These are phyloP conservation scores for Perdita meconis DNA, from an alignment of 2,888 invertebrate genomes.

Conservation along the genomic window DNA sequence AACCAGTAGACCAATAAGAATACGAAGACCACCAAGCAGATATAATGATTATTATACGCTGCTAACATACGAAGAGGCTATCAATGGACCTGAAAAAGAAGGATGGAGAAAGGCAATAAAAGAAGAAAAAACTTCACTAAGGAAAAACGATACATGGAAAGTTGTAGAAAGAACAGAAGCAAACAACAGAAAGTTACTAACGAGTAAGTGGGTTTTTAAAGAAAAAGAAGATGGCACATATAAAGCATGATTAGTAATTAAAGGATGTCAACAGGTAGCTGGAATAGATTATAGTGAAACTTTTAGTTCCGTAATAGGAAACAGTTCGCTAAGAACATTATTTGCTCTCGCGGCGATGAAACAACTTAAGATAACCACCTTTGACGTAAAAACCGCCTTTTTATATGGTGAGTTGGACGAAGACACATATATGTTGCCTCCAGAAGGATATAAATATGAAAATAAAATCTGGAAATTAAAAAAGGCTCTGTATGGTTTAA, in stretches of 20 bases:
- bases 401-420: background rate
- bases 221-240: constrained; percentile 1
- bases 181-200: background rate
- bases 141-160: background rate
- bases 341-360: background rate
- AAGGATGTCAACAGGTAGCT: constrained; percentile 3
- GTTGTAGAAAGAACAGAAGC: background rate
- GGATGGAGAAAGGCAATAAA: background rate
- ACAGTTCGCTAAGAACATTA: background rate
- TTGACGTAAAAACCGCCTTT: constrained; percentile 4
- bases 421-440: background rate
- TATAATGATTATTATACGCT: background rate
- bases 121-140: background rate
- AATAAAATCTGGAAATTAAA: too few species aligned
- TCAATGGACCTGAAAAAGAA: background rate
- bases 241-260: background rate
- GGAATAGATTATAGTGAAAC: background rate
- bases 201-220: constrained; percentile 2
- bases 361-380: background rate
- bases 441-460: background rate
- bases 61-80: background rate
- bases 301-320: background rate
- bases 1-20: too few species aligned
- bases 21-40: too few species aligned
- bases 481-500: constrained; percentile 1